phyloP scores from a whole-genome alignment of 1,140 invertebrate species.

The Neocloeon triangulifer region DNA sequence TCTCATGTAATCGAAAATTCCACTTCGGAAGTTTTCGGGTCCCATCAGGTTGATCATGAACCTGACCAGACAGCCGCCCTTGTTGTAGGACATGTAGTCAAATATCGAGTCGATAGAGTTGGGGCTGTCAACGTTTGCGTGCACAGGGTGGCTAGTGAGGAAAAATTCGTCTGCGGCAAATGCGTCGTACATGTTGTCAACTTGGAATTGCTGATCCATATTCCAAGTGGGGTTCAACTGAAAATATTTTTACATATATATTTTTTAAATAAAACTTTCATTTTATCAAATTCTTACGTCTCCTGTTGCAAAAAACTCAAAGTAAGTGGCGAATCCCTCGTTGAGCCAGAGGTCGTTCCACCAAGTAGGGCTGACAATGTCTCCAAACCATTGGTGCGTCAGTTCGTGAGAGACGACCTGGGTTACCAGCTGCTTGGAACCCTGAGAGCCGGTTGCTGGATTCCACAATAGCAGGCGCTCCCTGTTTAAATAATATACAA shows the following conservation, averaged over 20 bases:
- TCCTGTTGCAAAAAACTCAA: too few species aligned
- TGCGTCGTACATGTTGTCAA: conserved; percentile 19
- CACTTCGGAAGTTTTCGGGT: conserved; percentile 1
- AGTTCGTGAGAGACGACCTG: conserved; percentile 26
- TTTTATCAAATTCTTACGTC: too few species aligned
- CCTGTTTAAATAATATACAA: too few species aligned
- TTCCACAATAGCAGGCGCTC: too few species aligned
- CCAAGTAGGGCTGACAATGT: conserved; percentile 18
- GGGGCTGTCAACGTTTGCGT: conserved; percentile 32
- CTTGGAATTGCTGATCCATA: conserved; percentile 26
- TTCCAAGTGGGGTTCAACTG: conserved; percentile 23
- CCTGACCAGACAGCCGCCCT: conserved; percentile 39
- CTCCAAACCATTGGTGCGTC: conserved; percentile 24
- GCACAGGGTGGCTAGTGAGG: conserved; percentile 44
- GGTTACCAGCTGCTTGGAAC: conserved; percentile 19
- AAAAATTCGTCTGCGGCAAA: conserved; percentile 23
- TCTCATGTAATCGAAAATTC: too few species aligned
- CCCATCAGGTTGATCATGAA: conserved; percentile 1
- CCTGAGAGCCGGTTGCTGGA: too few species aligned
- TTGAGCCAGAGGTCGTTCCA: conserved; percentile 28
- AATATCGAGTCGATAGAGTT: conserved; percentile 72
- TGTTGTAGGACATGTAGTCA: conserved; percentile 71
- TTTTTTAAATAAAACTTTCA: too few species aligned
- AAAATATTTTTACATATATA: conserved; percentile 1
- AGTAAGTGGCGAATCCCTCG: conserved; percentile 27